phyloP scores from a whole-genome alignment of 2,113 vertebrate genomes.

The Pterocles burchelli region DNA sequence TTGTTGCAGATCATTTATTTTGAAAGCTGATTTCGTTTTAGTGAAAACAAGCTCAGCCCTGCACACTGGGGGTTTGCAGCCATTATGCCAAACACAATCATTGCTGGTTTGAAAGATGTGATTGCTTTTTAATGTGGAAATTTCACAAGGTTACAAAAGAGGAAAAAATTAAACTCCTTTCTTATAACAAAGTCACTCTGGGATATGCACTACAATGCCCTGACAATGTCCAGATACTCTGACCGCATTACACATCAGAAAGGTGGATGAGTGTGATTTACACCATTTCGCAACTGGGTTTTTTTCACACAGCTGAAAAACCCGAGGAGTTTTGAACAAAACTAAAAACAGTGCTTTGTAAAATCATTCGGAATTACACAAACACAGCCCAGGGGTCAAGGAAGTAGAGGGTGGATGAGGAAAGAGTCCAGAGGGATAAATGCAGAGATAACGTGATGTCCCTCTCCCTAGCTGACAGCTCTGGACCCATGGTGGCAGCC shows the following conservation, averaged over 20 bases:
- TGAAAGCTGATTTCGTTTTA: slow-evolving; percentile 82
- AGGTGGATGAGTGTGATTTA: slow-evolving; percentile 73
- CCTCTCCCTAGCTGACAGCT: neutral
- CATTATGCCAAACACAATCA: slow-evolving; percentile 82
- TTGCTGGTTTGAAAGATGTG: slow-evolving; percentile 78
- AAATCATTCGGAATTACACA: slow-evolving; percentile 51
- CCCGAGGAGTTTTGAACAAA: slow-evolving; percentile 52
- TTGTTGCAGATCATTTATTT: slow-evolving; percentile 81
- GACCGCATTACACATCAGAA: slow-evolving; percentile 57
- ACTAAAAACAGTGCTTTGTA: slow-evolving; percentile 59
- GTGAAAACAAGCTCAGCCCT: slow-evolving; percentile 78
- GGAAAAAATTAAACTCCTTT: slow-evolving; percentile 74
- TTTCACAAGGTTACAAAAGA: slow-evolving; percentile 76
- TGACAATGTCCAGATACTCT: slow-evolving; percentile 84
- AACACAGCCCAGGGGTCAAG: slow-evolving; percentile 25
- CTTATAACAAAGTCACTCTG: slow-evolving; percentile 77
- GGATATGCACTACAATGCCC: slow-evolving; percentile 66
- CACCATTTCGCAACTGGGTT: slow-evolving; percentile 57
- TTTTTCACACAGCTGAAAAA: slow-evolving; percentile 71
- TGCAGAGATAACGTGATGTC: slow-evolving; percentile 1
- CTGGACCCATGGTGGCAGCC: neutral
- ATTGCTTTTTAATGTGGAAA: slow-evolving; percentile 79
- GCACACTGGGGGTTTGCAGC: slow-evolving; percentile 72
- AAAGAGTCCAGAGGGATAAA: slow-evolving; percentile 27
- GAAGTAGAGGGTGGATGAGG: slow-evolving; percentile 11